Conservation (phyloP, 2,888 invertebrate genomes). For the Argynnis bischoffii region DNA sequence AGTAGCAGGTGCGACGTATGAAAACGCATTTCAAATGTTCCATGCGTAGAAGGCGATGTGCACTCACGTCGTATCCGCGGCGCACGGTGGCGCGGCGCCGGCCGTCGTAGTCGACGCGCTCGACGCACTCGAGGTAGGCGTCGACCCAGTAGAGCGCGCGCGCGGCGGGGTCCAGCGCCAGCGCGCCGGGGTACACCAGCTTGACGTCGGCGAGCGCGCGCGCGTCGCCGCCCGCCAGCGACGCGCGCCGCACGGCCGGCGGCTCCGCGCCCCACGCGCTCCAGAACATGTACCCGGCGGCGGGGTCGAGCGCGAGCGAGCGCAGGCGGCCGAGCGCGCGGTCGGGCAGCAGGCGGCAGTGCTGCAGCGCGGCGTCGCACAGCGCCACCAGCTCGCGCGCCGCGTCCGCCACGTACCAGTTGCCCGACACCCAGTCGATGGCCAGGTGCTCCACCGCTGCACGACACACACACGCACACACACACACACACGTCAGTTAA, state of each 20-base stretch:
- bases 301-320: conserved; percentile 90
- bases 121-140: conserved; percentile 89
- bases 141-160: conserved; percentile 91
- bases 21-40: too few relatives aligned
- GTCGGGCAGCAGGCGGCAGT: conserved; percentile 88
- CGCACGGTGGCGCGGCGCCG: conserved; percentile 83
- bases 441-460: conserved; percentile 88
- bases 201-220: conserved; percentile 83
- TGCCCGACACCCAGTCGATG: conserved; percentile 92
- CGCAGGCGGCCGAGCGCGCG: conserved; percentile 85
- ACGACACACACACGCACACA: background rate
- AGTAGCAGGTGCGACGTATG: too few relatives aligned
- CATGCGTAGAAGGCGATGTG: too few relatives aligned
- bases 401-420: conserved; percentile 92
- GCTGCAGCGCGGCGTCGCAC: conserved; percentile 83
- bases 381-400: conserved; percentile 86
- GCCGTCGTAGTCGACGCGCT: conserved; percentile 90
- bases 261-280: conserved; percentile 87
- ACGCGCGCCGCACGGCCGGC: conserved; percentile 84
- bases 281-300: conserved; percentile 85
- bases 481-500: background rate
- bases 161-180: conserved; percentile 87
- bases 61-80: conserved; percentile 75
- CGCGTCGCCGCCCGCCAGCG: conserved; percentile 85
- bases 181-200: conserved; percentile 90